phyloP scores from a whole-genome alignment of 2,797 vertebrate species.

The Lepilemur septentrionalis region DNA sequence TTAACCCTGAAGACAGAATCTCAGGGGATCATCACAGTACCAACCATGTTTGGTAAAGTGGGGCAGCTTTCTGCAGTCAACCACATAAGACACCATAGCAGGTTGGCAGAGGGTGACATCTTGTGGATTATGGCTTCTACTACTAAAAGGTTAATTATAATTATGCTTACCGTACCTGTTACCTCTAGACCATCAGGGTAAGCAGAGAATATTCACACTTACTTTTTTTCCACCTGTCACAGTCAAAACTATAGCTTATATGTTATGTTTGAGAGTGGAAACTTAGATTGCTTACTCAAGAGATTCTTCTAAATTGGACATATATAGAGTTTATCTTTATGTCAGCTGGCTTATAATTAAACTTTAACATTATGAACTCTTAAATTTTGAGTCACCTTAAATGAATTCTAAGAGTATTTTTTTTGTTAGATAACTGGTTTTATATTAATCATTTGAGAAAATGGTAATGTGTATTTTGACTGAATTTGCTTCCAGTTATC shows the following conservation, averaged over 20 bases:
- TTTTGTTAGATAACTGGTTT: not conserved
- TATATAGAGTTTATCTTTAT: not conserved
- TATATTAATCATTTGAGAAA: slow-evolving; percentile 18
- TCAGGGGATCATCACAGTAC: not conserved
- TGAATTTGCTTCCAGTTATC: not conserved
- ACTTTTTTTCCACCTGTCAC: not conserved
- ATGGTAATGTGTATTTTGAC: not conserved
- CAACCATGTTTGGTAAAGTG: not conserved
- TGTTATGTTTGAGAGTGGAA: not conserved
- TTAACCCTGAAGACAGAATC: not conserved
- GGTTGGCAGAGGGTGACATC: not conserved
- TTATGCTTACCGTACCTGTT: not conserved
- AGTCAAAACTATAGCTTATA: not conserved
- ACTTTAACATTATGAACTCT: not conserved
- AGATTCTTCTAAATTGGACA: not conserved
- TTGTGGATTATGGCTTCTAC: not conserved
- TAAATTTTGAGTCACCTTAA: not conserved
- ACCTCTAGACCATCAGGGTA: not conserved
- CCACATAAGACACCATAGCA: not conserved
- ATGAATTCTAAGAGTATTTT: not conserved
- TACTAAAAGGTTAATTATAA: not conserved
- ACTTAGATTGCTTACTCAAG: not conserved
- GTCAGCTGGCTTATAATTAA: not conserved
- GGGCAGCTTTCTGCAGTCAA: not conserved
- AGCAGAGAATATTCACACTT: not conserved